Base-by-base conservation (phyloP, 2,797 vertebrate genomes). In the Chromis chromis region DNA sequence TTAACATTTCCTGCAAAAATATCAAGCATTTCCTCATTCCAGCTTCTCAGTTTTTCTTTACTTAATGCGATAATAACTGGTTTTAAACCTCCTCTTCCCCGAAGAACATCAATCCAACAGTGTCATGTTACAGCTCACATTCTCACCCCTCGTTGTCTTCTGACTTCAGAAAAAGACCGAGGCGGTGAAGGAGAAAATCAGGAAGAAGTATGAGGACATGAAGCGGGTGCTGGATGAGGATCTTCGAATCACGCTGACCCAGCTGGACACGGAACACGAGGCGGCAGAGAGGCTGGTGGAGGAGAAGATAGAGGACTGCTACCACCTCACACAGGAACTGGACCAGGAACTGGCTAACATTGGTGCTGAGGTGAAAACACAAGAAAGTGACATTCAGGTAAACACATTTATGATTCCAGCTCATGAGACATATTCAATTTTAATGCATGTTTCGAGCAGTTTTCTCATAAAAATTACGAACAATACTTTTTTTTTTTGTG, bases 141-240 rank as follows among this genome's bases (percentile, higher is more conserved):
- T 24, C 49, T 24, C 14, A 13, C 49, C n/a, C 11, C 12, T 14
- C 31, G 1, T 42, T 9, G 5, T 22, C 1, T 6, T 36, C 48
- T 40, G 25, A 53, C 31, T 25, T 49, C 8, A 94, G 92, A 85
- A 82, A 80, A 91, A 91, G 69, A 90, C 79, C 7, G 46, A 78
- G 1, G 4, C 59, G 6, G 24, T 88, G 49, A 94, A 91, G 73
- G 87, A 93, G 50, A 88, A 86, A 70, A 88, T 93, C 33, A 85
- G 21, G 44, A 89, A 84, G 56, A 93, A 90, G 72, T 90, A 93
- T 0, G 88, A 88, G 40, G 86, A 92, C 1, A 92, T 92, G 89
- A 91, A 86, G 71, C 81, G 82, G 21, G 82, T 93, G 33, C 76
- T 93, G 74, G 91, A 93, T 4, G 88, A 93, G 74, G 92, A 93